Evolutionary conservation across 2,113 vertebrate genomes (phyloP), one percentile per base, ranked within the genome.

Genomic region (Percopsis transmontana): DNA sequence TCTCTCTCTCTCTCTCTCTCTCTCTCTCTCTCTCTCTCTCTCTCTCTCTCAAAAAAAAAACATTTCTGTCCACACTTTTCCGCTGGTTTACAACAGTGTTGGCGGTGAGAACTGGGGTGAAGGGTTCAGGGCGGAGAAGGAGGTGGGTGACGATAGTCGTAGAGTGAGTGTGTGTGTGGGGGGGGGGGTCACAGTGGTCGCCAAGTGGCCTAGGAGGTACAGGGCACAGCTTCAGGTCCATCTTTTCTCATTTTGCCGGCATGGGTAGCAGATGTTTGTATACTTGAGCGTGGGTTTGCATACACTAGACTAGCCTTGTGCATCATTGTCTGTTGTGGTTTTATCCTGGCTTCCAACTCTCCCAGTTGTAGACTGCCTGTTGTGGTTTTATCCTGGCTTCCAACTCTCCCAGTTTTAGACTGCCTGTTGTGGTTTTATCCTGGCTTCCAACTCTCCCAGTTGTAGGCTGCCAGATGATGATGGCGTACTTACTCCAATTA

Each of bases 201-300:
- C 27, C 27, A 6, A 33, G 27, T 33, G 8, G 27, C 27, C 5
- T 1, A 33, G 27, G 27, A 33, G 3, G 1, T 1, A 1, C 27
- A 33, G 27, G 8, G 0, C 13, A 47, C 5, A 15, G 45, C 6
- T 56, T 77, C 51, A 57, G 53, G 21, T n/a, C 39, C 41, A 6
- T 70, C 23, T 55, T 19, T 33, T 45, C 51, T 47, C 21, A 16
- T 57, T 15, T 19, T 23, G 2, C 21, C 10, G 11, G 63, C 66
- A 79, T 76, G 80, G 78, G 66, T 79, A 70, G 39, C 80, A 81
- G 73, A 87, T 82, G 82, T 87, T 74, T 72, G 66, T 64, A 47
- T 14, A 0, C 77, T 33, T 38, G 21, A 45, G 44, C 11, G 54
- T 56, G 14, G 12, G 33, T 16, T 15, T n/a, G 54, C 27, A 13